A percentile compares a stretch with the other conserved stretches of the same genome.
These are phyloP conservation scores for Ormia ochracea DNA, from an alignment of 2,888 invertebrate genomes.

Conservation along the genomic window DNA sequence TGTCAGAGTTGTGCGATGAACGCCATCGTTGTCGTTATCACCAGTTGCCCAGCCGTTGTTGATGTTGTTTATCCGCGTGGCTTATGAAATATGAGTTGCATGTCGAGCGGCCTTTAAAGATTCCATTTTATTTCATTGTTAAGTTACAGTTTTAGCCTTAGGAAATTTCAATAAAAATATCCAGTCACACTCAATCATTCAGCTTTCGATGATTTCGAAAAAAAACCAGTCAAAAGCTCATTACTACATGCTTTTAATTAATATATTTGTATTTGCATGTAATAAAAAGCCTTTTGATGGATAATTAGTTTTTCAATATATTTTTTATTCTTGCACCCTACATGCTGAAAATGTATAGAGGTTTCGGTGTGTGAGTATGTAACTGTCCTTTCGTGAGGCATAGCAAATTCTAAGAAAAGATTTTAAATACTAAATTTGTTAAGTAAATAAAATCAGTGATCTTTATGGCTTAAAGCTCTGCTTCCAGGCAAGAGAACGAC, in stretches of 20 bases:
- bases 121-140: background rate
- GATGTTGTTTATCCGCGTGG: background rate
- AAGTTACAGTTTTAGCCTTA: slow-evolving; percentile 49
- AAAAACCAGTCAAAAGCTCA: slow-evolving; percentile 10
- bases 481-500: no score
- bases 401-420: no score
- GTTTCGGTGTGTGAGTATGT: background rate
- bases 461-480: no score
- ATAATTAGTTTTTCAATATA: slow-evolving; percentile 56
- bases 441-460: no score
- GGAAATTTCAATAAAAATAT: slow-evolving; percentile 52
- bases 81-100: background rate
- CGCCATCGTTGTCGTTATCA: background rate
- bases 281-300: slow-evolving; percentile 39
- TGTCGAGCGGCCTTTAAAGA: background rate
- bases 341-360: no score
- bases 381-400: no score
- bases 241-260: slow-evolving; percentile 15
- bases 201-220: slow-evolving; percentile 22
- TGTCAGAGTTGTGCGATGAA: background rate
- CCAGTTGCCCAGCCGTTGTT: slow-evolving; percentile 5
- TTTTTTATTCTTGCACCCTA: background rate
- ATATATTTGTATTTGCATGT: background rate
- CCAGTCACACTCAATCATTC: slow-evolving; percentile 39
- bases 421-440: no score